Base-by-base conservation (phyloP, 2,888 invertebrate species). In the Cheilosia impressa region DNA sequence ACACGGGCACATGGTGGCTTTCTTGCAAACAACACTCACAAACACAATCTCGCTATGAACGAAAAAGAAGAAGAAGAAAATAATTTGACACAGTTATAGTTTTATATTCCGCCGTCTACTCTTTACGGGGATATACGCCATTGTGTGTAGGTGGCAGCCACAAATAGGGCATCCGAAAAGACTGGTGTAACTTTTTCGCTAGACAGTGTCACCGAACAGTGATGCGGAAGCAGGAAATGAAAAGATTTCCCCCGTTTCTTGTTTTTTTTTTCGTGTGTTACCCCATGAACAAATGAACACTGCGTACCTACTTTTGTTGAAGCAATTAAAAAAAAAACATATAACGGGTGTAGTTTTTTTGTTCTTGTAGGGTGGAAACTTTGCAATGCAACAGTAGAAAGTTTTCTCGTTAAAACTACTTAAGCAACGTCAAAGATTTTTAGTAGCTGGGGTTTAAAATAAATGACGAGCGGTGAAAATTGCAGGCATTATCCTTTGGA, bases 11-110 rank as follows among this genome's bases (percentile, higher is more conserved):
- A 84, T 69, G 73, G 79, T 60, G 66, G 34, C 50, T 38, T 53
- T 47, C 17, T 69, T 55, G 57, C 31, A 47, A 55, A 22, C 68
- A 41, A 45, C 10, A 41, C 17, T 31, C 10, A 53, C 38, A 81
- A 60, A n/a, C 27, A 73, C 27, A 73, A 15, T 45, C 17, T 5
- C 17, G 24, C 10, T 50, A 47, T 47, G 24, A 60, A 55, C 27
- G 19, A 80, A 71, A 55, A 24, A 27, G 6, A 75, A 71, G 79
- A 79, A 27, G 6, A 75, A 71, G 79, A 79, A 76, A 75, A 65
- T 50, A 57, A 80, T 79, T 80, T 80, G 80, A 84, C 80, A 80
- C 69, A 80, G 80, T 79, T 79, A 75, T 79, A 79, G 79, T 80
- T 84, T 79, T 65, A 66, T 76, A 69, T 75, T 58, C 45, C 63